Percentiles rank a stretch among this genome's conserved stretches.
phyloP scores from a whole-genome alignment of 2,113 vertebrate species.

The Phoenicopterus ruber region DNA sequence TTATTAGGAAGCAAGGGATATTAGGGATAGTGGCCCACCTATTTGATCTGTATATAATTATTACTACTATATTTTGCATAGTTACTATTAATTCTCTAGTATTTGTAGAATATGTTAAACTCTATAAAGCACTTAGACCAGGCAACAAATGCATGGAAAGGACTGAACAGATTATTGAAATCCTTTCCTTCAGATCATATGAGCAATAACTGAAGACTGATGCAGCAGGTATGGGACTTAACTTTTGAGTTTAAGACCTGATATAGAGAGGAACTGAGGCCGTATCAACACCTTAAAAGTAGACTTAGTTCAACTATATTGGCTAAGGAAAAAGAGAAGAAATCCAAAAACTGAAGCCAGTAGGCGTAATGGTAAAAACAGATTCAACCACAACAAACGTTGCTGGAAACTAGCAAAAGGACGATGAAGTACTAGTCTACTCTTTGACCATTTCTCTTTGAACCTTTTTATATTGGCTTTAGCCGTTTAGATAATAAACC shows the following conservation, averaged over 20 bases:
- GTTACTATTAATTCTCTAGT: not conserved
- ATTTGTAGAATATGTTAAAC: not conserved
- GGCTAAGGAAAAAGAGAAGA: not conserved
- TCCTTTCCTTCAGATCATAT: not conserved
- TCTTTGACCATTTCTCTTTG: not conserved
- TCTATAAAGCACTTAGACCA: not conserved
- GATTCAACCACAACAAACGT: not conserved
- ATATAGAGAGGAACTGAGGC: not conserved
- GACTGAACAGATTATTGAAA: not conserved
- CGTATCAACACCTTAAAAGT: not conserved
- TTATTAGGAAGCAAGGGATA: not conserved
- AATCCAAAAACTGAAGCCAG: not conserved
- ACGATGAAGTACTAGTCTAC: not conserved
- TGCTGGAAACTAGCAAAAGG: not conserved
- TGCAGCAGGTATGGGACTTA: not conserved
- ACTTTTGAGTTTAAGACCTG: not conserved
- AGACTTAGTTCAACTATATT: not conserved
- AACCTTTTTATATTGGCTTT: not conserved
- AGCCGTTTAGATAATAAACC: not conserved
- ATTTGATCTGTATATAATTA: not conserved
- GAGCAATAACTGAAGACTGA: not conserved
- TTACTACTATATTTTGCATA: not conserved
- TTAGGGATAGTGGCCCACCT: not conserved
- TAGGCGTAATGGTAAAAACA: not conserved
- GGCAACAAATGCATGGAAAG: not conserved